A percentile compares a stretch with the other conserved stretches of the same genome.
These are phyloP conservation scores for Lepidurus arcticus DNA, from an alignment of 1,140 invertebrate species.

Conservation along the genomic window DNA sequence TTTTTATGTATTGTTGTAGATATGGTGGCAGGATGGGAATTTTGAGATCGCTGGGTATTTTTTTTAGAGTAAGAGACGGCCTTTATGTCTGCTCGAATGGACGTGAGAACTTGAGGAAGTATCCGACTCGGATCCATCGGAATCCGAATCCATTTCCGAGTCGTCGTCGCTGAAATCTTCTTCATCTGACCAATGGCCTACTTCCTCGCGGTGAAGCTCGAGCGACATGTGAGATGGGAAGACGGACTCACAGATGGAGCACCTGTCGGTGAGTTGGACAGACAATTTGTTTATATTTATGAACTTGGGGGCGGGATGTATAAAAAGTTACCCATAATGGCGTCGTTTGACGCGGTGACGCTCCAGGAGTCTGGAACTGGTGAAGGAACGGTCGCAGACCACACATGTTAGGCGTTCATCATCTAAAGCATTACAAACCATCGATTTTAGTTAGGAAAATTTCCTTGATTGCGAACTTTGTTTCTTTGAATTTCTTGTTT, in stretches of 20 bases:
- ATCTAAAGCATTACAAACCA: not conserved
- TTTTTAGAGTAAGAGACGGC: not conserved
- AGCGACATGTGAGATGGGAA: constrained; percentile 28
- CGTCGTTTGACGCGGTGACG: constrained; percentile 19
- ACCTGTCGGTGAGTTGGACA: constrained; percentile 2
- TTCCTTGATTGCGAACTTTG: too few species aligned
- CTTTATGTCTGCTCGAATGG: not conserved
- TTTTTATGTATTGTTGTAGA: not conserved
- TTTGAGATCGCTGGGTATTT: not conserved
- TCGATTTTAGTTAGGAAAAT: too few species aligned
- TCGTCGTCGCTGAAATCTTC: constrained; percentile 23
- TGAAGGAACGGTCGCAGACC: constrained; percentile 28
- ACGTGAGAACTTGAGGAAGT: not conserved
- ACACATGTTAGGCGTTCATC: constrained; percentile 23
- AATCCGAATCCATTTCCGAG: not conserved
- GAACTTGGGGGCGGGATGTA: not conserved
- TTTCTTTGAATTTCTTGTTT: too few species aligned
- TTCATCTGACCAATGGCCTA: constrained; percentile 29
- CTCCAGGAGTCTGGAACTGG: not conserved
- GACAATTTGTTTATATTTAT: not conserved
- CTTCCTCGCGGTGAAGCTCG: constrained; percentile 10
- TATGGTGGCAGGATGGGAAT: not conserved
- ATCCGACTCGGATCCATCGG: not conserved
- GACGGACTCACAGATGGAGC: constrained; percentile 16
- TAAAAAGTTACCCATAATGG: constrained; percentile 28